phyloP scores from a whole-genome alignment of 2,113 vertebrate genomes.

The Spheniscus mendiculus region DNA sequence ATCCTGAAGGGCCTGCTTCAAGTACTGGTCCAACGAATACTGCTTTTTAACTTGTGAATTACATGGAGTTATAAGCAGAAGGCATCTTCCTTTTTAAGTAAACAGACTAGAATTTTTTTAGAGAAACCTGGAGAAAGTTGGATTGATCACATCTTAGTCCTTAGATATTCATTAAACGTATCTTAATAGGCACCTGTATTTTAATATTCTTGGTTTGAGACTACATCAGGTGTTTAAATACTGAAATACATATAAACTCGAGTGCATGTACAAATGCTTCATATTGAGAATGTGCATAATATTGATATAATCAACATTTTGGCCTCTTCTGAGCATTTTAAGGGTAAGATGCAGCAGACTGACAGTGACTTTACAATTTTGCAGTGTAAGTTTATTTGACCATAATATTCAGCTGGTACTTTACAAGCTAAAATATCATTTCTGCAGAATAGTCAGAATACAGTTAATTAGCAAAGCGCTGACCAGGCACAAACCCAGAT shows the following conservation, averaged over 20 bases:
- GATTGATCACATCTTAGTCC: background rate
- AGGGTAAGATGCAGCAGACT: background rate
- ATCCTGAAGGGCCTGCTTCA: background rate
- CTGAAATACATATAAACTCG: background rate
- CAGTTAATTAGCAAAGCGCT: constrained; percentile 67
- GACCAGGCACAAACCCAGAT: constrained; percentile 41
- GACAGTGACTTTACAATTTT: background rate
- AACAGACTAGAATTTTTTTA: background rate
- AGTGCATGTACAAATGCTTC: background rate
- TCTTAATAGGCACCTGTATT: background rate
- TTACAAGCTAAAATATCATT: constrained; percentile 48
- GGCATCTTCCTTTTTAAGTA: background rate
- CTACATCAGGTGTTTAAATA: background rate
- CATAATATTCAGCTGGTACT: background rate
- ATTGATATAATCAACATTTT: background rate
- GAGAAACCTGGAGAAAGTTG: background rate
- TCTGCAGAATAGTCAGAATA: constrained; percentile 55
- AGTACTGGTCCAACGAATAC: background rate
- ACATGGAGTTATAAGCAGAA: background rate
- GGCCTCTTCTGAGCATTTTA: background rate
- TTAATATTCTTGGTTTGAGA: background rate
- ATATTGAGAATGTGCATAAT: background rate
- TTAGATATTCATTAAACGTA: background rate
- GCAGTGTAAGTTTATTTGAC: constrained; percentile 22
- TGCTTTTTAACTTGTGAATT: background rate